Conservation (phyloP, 1,140 invertebrate species). For the Brachionus manjavacas region DNA sequence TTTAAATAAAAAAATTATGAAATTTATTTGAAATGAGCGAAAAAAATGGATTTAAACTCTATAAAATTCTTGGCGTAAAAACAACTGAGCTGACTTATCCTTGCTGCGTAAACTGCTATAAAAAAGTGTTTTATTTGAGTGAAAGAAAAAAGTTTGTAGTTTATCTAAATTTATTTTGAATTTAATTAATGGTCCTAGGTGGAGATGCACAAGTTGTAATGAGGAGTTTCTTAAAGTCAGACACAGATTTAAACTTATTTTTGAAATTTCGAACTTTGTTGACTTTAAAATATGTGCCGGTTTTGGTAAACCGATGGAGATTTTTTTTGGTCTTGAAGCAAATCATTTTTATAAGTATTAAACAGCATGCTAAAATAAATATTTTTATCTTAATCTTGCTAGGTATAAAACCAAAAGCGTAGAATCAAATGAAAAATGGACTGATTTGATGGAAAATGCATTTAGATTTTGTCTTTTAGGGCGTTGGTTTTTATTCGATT, state of each 20-base stretch:
- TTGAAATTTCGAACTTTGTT: background rate
- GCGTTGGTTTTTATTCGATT: slow-evolving; percentile 7
- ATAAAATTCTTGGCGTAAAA: slow-evolving; percentile 3
- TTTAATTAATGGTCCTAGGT: background rate
- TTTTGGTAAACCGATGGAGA: background rate
- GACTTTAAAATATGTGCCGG: background rate
- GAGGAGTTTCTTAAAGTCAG: background rate
- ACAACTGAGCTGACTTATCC: background rate
- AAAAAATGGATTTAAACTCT: background rate
- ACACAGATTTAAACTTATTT: background rate
- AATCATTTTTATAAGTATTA: slow-evolving; percentile 8
- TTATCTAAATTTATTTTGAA: background rate
- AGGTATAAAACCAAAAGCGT: background rate
- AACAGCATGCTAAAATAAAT: background rate
- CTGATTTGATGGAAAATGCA: background rate
- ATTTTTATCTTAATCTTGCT: background rate
- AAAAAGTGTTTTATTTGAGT: slow-evolving; percentile 24
- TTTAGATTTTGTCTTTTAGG: background rate
- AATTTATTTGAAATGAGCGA: background rate
- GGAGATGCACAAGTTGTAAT: slow-evolving; percentile 20
- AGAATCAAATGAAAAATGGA: background rate
- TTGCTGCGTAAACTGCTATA: background rate
- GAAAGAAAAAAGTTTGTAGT: background rate
- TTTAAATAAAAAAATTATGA: too few species aligned
- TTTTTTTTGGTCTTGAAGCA: background rate